Conservation (phyloP, 2,888 invertebrate species). For the Gastracanthus pulcherrimus region DNA sequence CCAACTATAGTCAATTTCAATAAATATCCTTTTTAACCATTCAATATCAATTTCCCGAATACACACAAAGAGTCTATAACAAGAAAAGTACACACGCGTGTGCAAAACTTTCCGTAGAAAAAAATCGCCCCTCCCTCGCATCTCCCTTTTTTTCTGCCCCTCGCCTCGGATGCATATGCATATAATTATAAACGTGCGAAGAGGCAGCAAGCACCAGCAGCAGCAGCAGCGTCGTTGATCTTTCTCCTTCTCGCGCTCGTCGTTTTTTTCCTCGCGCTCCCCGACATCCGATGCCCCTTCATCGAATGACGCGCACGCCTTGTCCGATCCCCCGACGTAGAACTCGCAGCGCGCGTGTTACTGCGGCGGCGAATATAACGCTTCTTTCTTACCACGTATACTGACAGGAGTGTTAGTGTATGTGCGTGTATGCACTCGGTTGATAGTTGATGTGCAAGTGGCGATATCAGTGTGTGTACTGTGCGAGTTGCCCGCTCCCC, state of each 20-base stretch:
- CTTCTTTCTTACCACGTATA: constrained; percentile 47
- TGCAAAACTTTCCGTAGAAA: no score
- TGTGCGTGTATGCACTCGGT: not conserved
- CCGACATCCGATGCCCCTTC: constrained; percentile 51
- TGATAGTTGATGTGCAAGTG: constrained; percentile 13
- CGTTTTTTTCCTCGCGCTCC: constrained; percentile 19
- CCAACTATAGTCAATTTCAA: no score
- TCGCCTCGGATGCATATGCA: constrained; percentile 10
- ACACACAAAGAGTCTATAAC: no score
- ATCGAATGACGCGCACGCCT: constrained; percentile 48
- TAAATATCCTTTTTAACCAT: not conserved
- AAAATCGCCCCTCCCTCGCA: not conserved
- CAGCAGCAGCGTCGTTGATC: constrained; percentile 33
- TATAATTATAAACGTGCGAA: constrained; percentile 36
- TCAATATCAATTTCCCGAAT: not conserved
- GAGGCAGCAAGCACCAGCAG: not conserved
- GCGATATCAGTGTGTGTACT: constrained; percentile 27
- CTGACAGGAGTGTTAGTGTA: not conserved
- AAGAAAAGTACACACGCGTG: no score
- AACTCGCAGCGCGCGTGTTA: not conserved
- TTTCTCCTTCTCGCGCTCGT: constrained; percentile 7
- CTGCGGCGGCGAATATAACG: constrained; percentile 39
- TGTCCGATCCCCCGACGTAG: constrained; percentile 24
- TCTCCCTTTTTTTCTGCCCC: not conserved
- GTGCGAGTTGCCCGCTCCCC: no score